Base-by-base conservation (phyloP, 2,113 vertebrate genomes). In the Nettapus auritus region DNA sequence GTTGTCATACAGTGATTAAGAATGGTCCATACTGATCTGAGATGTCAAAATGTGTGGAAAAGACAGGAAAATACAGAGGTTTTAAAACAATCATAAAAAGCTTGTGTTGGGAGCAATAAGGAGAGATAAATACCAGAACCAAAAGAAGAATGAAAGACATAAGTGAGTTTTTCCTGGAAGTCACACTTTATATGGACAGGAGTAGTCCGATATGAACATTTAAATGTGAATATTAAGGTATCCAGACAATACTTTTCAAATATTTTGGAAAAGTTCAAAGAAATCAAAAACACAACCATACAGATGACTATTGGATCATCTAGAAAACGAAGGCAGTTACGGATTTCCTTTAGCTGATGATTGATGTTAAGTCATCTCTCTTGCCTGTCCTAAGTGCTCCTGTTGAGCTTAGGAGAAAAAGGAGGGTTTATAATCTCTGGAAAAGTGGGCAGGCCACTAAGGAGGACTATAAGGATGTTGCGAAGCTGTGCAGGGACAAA, bases 1-100 rank as follows among this genome's bases (percentile, higher is more conserved):
- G 42, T 18, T 11, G 76, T 86, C 15, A 17, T 33, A 21, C 23
- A 31, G 19, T 66, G 73, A 46, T 81, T 34, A 73, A 36, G 15
- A 62, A 73, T 48, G 28, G 33, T n/a, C 4, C 3, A 3, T 71
- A 42, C 15, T 71, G 8, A 53, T 31, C 28, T 75, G 60, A 56
- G 46, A 46, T 59, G 31, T 79, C 68, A 76, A 75, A 96, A 78
- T 5, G 38, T 12, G 4, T 36, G 81, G 38, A 70, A 85, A 76
- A 79, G 3, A 20, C 6, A 73, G 29, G 19, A 8, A 53, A 8
- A 59, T 23, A n/a, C 1, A 42, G 6, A 3, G 0, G 55, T 5
- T 69, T 73, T n/a, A 78, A 50, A 80, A 21, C 11, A 9, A 25
- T 6, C 1, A 55, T n/a, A 46, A 55, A 79, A 78, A 66, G 11